Conservation (phyloP, 2,113 vertebrate species). For the Nothobranchius kuhntae region DNA sequence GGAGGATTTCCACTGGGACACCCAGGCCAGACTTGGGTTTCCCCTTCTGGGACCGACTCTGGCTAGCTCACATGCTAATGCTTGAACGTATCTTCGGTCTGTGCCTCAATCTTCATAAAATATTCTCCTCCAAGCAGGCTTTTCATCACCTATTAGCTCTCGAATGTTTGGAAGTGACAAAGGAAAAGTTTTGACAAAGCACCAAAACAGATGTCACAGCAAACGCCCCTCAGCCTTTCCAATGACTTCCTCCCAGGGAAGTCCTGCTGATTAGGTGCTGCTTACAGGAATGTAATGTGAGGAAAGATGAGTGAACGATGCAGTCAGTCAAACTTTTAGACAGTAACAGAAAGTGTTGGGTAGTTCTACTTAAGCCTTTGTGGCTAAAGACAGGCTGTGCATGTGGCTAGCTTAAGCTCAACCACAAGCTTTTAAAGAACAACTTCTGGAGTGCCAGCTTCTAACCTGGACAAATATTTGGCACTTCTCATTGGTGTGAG, state of each 20-base stretch:
- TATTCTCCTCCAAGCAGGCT: conserved; percentile 49
- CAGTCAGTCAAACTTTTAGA: conserved; percentile 46
- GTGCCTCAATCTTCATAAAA: conserved; percentile 47
- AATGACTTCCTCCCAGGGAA: conserved; percentile 42
- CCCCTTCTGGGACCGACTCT: conserved; percentile 56
- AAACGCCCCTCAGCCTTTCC: conserved; percentile 3
- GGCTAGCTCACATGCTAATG: conserved; percentile 77
- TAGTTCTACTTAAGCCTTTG: too few relatives aligned
- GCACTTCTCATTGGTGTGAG: conserved; percentile 46
- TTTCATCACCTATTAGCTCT: conserved; percentile 73
- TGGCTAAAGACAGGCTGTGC: too few relatives aligned
- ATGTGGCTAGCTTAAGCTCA: too few relatives aligned
- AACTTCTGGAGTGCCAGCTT: conserved; percentile 18
- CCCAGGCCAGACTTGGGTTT: conserved; percentile 66
- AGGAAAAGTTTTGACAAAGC: conserved; percentile 66
- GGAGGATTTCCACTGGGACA: conserved; percentile 58
- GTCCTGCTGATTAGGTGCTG: conserved; percentile 45
- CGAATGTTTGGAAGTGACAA: conserved; percentile 46
- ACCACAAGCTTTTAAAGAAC: conserved; percentile 37
- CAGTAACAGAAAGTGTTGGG: background rate
- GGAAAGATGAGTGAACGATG: conserved; percentile 37
- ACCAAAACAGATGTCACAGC: conserved; percentile 70
- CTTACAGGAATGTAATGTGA: conserved; percentile 55
- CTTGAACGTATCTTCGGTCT: conserved; percentile 35
- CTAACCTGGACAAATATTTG: conserved; percentile 50